Conservation (phyloP, 30 jellyfish, hydroid and myxozoan genomes). For the Aurelia coerulea region DNA sequence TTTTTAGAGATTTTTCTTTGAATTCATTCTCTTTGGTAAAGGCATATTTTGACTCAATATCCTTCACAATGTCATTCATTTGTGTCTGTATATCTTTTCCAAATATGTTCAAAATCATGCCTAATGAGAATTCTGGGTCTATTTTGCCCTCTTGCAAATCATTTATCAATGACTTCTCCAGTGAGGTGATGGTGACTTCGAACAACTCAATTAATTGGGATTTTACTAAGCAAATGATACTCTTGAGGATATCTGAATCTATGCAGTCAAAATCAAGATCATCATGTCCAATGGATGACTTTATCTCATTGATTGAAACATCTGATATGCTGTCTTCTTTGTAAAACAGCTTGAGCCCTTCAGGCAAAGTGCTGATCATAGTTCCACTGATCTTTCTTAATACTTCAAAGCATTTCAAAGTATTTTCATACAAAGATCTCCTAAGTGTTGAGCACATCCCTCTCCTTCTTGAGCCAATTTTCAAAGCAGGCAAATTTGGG, state of each 20-base stretch:
- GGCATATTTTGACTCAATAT: constrained; percentile 10
- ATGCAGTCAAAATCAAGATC: neutral
- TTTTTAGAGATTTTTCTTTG: neutral
- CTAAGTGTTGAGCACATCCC: constrained; percentile 30
- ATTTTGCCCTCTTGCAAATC: neutral
- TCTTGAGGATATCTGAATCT: constrained; percentile 17
- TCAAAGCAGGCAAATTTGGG: constrained; percentile 36
- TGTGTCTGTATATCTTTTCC: neutral
- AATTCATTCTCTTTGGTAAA: constrained; percentile 57
- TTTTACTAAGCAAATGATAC: constrained; percentile 30
- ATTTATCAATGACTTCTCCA: neutral
- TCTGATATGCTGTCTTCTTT: constrained; percentile 23
- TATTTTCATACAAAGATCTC: neutral
- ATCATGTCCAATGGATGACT: constrained; percentile 22
- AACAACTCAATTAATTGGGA: constrained; percentile 30
- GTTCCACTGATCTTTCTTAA: neutral
- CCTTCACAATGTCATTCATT: neutral
- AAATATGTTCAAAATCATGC: neutral
- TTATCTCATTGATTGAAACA: constrained; percentile 6
- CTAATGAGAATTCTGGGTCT: neutral
- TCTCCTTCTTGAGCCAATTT: constrained; percentile 28
- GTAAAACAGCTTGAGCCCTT: constrained; percentile 24
- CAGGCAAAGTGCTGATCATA: constrained; percentile 12
- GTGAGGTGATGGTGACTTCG: neutral
- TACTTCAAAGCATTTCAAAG: constrained; percentile 23